phyloP scores from a whole-genome alignment of 2,113 vertebrate genomes.

The Ctenodactylus gundi region DNA sequence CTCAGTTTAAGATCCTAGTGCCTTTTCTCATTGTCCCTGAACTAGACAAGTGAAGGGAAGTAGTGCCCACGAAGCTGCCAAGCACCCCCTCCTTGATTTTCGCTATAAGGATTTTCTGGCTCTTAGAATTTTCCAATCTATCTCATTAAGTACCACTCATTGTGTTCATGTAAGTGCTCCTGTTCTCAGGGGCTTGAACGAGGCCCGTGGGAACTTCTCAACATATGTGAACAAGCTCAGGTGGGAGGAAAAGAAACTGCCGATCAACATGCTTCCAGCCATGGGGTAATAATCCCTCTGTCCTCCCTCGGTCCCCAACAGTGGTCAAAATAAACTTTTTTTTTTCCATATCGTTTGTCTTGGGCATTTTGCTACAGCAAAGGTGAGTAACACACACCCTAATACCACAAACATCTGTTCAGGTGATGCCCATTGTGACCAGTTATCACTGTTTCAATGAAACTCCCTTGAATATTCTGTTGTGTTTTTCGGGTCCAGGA shows the following conservation, averaged over 20 bases:
- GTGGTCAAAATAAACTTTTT: not conserved
- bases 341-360: not conserved
- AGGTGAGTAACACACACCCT: not conserved
- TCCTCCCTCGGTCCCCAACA: too few relatives aligned
- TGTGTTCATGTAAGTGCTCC: not conserved
- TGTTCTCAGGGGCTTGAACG: not conserved
- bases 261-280: rapidly evolving
- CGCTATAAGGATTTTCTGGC: not conserved
- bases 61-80: too few relatives aligned
- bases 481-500: not conserved
- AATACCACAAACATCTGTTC: rapidly evolving
- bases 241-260: not conserved
- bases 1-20: too few relatives aligned
- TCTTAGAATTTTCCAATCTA: too few relatives aligned
- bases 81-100: not conserved
- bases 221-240: rapidly evolving
- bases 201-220: not conserved
- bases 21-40: too few relatives aligned
- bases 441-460: not conserved
- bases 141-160: not conserved
- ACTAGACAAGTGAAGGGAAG: too few relatives aligned
- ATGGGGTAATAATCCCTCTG: rapidly evolving
- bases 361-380: not conserved
- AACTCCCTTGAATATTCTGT: not conserved
- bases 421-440: rapidly evolving